Conservation (phyloP, 2,888 invertebrate genomes). For the Pachycephus smyrnensis region DNA sequence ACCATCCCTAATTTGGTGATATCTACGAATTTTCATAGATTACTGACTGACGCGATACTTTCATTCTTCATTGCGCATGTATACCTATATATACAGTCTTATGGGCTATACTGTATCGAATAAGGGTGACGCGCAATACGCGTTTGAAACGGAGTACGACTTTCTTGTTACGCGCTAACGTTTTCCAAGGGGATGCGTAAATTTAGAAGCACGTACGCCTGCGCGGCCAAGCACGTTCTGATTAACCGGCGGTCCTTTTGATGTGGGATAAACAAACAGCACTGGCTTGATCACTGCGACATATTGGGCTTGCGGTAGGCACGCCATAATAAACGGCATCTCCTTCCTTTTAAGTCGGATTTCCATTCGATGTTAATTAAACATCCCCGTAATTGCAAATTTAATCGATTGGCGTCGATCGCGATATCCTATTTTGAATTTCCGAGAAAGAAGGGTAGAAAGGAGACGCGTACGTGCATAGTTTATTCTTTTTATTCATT, state of each 20-base stretch:
- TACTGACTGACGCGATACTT: background rate
- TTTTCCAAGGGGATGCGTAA: background rate
- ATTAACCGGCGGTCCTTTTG: slow-evolving; percentile 57
- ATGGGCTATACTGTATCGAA: background rate
- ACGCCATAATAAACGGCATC: slow-evolving; percentile 39
- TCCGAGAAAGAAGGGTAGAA: background rate
- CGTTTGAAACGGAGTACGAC: background rate
- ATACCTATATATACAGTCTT: no score
- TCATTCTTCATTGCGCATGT: background rate
- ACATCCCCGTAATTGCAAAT: slow-evolving; percentile 21
- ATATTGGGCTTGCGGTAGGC: slow-evolving; percentile 43
- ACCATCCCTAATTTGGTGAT: background rate
- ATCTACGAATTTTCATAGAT: background rate
- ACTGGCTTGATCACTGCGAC: slow-evolving; percentile 40
- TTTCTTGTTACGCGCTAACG: background rate
- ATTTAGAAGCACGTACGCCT: slow-evolving; percentile 2
- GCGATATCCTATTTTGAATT: background rate
- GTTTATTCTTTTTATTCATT: background rate
- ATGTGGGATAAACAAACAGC: slow-evolving; percentile 59
- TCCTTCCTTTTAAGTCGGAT: slow-evolving; percentile 38
- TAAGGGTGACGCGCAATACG: background rate
- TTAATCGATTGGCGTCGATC: background rate
- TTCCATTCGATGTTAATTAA: slow-evolving; percentile 39
- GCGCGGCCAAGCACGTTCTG: slow-evolving; percentile 42
- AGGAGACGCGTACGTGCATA: background rate